These are phyloP conservation scores for Ceyx melanurus DNA, from an alignment of 2,113 vertebrate genomes.

Conservation along the genomic window DNA sequence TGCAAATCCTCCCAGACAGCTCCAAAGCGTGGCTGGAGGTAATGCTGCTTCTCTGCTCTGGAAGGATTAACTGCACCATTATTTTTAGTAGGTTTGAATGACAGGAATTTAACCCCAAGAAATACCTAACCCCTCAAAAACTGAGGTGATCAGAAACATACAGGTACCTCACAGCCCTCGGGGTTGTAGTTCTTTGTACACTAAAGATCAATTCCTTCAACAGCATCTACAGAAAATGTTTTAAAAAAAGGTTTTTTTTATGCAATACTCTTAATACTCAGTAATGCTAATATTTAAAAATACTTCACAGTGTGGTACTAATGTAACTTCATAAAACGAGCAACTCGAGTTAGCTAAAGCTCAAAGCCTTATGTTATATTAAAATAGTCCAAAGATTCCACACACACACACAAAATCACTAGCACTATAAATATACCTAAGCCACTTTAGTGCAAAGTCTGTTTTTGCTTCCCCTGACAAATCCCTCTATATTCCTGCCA, in stretches of 20 bases:
- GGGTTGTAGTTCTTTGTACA: conserved; percentile 31
- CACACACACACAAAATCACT: conserved; percentile 34
- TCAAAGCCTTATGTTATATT: conserved; percentile 46
- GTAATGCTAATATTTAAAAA: conserved; percentile 66
- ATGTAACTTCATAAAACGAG: conserved; percentile 49
- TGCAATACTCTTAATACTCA: conserved; percentile 53
- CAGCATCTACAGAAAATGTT: conserved; percentile 41
- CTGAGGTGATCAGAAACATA: conserved; percentile 4
- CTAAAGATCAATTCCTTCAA: conserved; percentile 37
- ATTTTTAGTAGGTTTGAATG: conserved; percentile 19
- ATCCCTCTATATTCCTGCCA: conserved; percentile 57
- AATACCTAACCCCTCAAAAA: conserved; percentile 42
- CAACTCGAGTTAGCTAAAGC: conserved; percentile 47
- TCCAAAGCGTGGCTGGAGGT: conserved; percentile 4
- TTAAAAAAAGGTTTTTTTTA: conserved; percentile 1
- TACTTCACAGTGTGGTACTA: conserved; percentile 67
- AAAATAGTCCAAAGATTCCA: conserved; percentile 52
- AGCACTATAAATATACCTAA: conserved; percentile 57
- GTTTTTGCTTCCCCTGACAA: conserved; percentile 53
- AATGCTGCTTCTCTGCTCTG: conserved; percentile 5
- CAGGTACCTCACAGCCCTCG: conserved; percentile 41
- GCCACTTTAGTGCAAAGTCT: conserved; percentile 53
- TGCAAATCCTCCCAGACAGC: conserved; percentile 35
- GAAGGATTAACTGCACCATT: conserved; percentile 42
- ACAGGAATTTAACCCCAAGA: conserved; percentile 39